Base-by-base conservation (phyloP, 2,113 vertebrate species). In the Odocoileus virginianus region DNA sequence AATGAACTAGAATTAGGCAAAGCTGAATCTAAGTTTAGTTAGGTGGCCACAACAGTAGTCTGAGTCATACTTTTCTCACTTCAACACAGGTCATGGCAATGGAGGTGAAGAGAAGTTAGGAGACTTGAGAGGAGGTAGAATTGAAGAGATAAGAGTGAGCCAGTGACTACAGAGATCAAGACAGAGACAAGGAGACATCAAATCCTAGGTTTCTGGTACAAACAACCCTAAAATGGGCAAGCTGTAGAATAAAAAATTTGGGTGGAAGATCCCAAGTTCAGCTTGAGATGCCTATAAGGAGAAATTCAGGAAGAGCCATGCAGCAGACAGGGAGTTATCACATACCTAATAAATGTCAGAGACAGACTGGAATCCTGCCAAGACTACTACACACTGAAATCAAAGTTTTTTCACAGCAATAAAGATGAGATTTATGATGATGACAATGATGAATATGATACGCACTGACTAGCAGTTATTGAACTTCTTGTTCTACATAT, bases 301-400 rank as follows among this genome's bases (percentile, higher is more conserved):
- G 47, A 92, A 67, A 67, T 30, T 87, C 30, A 36, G 33, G 57
- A 95, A 47, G 13, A 78, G 55, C 17, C 25, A 21, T 33, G 4
- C 30, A 83, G 28, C 12, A 47, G 47, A 64, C 7, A 83, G 28
- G 64, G 40, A 54, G 61, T 52, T 33, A 30, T 40, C 76, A 55
- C 33, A 89, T n/a, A 87, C n/a, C 50, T 89, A 94, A 93, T 33
- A 95, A 47, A 96, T 40, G 2, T 90, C 82, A 93, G 28, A 87
- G 58, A 84, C 50, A 89, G 54, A 78, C 33, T 58, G 43, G 57
- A 93, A 87, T 79, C 23, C 25, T 67, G n/a, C 82, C 55, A 27
- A 71, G 17, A 50, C 60, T 95, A 60, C 45, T 47, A 43, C 43
- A 95, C 81, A 52, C 10, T 25, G 86, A 90, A 82, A 91, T 76